Evolutionary conservation across 2,888 invertebrate species (phyloP).

Genomic region (Rutpela maculata): DNA sequence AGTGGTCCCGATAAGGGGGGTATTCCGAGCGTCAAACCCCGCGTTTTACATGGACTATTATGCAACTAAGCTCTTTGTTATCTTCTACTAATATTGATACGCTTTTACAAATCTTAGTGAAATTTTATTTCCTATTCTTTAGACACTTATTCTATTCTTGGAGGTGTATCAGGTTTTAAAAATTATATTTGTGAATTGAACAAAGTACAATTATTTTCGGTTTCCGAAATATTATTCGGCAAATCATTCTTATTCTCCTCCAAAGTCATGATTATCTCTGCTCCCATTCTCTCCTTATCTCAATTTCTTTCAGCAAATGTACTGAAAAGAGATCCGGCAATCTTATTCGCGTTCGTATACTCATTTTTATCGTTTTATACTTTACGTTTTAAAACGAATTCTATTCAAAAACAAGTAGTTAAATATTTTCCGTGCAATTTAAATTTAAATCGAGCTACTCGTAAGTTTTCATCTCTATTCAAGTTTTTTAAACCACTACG

Average conservation of each 20-base stretch:
- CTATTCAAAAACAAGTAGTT: conserved; percentile 25
- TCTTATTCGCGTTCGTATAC: not conserved
- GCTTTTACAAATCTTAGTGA: too few species aligned
- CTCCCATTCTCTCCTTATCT: not conserved
- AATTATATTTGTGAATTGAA: too few species aligned
- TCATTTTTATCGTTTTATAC: conserved; percentile 17
- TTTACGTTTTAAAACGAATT: conserved; percentile 9
- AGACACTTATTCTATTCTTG: too few species aligned
- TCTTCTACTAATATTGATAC: too few species aligned
- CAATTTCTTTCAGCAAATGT: not conserved
- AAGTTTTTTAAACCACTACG: not conserved
- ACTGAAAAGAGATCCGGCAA: not conserved
- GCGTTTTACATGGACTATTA: too few species aligned
- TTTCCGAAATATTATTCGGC: too few species aligned
- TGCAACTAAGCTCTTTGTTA: too few species aligned
- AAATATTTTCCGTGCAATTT: conserved; percentile 21
- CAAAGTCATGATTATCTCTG: not conserved
- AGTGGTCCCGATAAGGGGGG: too few species aligned
- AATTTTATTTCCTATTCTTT: too few species aligned
- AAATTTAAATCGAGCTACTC: not conserved
- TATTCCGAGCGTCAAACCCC: too few species aligned
- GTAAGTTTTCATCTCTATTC: not conserved
- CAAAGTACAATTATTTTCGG: too few species aligned
- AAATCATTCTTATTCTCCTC: not conserved
- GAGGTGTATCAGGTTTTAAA: too few species aligned